Conservation (phyloP, 2,797 vertebrate species). For the Coilia nasus region DNA sequence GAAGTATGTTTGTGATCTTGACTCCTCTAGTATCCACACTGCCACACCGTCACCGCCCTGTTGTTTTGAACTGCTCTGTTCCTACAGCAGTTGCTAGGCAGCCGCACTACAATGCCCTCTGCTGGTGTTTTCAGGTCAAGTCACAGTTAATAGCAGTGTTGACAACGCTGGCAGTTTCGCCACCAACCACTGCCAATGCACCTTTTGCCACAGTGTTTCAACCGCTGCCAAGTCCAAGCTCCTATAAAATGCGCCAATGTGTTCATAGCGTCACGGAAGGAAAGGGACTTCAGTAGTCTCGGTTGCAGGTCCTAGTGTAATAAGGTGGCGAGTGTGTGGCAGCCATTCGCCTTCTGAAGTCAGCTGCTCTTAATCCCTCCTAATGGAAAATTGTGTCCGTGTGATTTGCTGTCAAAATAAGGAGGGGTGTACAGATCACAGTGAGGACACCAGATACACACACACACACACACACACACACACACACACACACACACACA, state of each 20-base stretch:
- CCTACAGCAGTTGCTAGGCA: background rate
- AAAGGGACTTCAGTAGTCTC: background rate
- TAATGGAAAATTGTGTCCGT: background rate
- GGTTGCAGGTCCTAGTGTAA: background rate
- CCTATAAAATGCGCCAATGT: background rate
- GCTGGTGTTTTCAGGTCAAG: background rate
- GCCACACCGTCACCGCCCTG: too few species aligned
- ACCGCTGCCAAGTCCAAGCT: background rate
- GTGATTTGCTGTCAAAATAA: background rate
- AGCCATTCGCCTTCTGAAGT: background rate
- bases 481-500: background rate
- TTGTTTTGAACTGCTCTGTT: too few species aligned
- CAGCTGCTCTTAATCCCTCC: background rate
- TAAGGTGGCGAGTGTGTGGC: background rate
- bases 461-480: background rate
- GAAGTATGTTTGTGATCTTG: too few species aligned
- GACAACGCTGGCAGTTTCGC: background rate
- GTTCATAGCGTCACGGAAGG: background rate
- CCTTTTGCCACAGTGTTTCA: background rate
- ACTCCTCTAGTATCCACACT: too few species aligned
- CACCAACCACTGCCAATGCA: too few species aligned
- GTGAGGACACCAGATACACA: background rate
- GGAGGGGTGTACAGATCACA: background rate
- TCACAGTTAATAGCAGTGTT: background rate
- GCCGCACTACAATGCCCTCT: background rate